Evolutionary conservation across 2,113 vertebrate genomes (phyloP).

Genomic region (Clupea harengus): DNA sequence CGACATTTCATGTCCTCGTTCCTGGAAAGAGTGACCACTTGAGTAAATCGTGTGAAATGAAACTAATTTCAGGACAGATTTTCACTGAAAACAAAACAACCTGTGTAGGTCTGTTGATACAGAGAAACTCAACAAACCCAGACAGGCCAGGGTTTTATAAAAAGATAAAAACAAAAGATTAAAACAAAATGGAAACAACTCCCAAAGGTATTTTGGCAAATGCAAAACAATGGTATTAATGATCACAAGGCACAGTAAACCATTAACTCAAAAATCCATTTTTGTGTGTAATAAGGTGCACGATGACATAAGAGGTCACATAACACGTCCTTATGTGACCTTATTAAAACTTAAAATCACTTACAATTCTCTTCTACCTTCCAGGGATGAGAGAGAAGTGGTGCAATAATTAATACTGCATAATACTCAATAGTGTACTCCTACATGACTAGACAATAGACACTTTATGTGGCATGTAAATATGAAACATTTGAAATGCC

Average conservation of each 20-base stretch:
- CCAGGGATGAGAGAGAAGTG: slow-evolving; percentile 54
- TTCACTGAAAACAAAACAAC: not conserved
- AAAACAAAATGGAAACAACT: too few species aligned
- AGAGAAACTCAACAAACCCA: not conserved
- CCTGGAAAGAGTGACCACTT: not conserved
- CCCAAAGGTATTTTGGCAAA: too few species aligned
- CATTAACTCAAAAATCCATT: too few species aligned
- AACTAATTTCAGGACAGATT: not conserved
- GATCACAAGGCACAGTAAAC: too few species aligned
- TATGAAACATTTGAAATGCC: not conserved
- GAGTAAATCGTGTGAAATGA: not conserved
- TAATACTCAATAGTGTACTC: not conserved
- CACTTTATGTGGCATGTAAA: not conserved
- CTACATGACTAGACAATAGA: not conserved
- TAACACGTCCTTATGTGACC: not conserved
- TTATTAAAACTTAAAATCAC: slow-evolving; percentile 13
- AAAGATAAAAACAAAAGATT: not conserved
- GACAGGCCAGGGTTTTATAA: not conserved
- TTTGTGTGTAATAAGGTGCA: not conserved
- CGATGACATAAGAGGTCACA: not conserved
- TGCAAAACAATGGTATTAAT: too few species aligned
- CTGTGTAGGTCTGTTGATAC: not conserved
- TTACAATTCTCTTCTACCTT: slow-evolving; percentile 53
- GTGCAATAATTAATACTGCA: not conserved
- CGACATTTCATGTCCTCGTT: not conserved